These are phyloP conservation scores for Onychomys torridus DNA, from an alignment of 2,797 vertebrate genomes.

Conservation along the genomic window DNA sequence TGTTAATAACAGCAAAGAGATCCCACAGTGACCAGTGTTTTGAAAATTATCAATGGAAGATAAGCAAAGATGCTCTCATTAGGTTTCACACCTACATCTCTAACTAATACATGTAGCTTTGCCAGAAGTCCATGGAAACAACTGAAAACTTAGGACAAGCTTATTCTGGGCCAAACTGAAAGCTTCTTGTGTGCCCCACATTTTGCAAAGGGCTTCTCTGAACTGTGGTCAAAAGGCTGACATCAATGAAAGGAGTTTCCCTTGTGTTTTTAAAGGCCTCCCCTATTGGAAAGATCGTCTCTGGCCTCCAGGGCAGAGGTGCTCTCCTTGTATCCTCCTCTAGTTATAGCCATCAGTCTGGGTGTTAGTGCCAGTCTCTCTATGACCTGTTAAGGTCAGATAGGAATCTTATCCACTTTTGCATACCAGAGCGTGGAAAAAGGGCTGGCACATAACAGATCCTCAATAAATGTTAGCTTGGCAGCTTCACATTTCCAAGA, in stretches of 20 bases:
- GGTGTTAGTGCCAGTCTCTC: background rate
- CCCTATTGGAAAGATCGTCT: background rate
- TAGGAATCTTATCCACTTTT: background rate
- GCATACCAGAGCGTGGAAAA: background rate
- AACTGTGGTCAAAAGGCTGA: background rate
- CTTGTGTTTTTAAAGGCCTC: background rate
- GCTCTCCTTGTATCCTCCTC: rapidly evolving
- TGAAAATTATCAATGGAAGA: background rate
- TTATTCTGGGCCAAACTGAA: background rate
- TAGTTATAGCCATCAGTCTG: background rate
- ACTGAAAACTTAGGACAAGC: background rate
- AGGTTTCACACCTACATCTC: background rate
- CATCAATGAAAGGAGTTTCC: conserved; percentile 25
- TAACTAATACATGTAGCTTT: background rate
- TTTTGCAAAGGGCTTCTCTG: background rate
- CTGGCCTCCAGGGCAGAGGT: background rate
- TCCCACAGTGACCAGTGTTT: background rate
- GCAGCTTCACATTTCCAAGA: background rate
- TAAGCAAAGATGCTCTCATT: background rate
- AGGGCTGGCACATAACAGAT: background rate
- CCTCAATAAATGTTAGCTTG: background rate
- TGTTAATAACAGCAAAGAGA: background rate
- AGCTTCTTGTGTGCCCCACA: background rate
- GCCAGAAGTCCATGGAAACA: background rate
- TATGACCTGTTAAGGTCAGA: background rate